A percentile compares a stretch with the other conserved stretches of the same genome.
These are phyloP conservation scores for Formica exsecta DNA, from an alignment of 1,140 invertebrate species.

Conservation along the genomic window DNA sequence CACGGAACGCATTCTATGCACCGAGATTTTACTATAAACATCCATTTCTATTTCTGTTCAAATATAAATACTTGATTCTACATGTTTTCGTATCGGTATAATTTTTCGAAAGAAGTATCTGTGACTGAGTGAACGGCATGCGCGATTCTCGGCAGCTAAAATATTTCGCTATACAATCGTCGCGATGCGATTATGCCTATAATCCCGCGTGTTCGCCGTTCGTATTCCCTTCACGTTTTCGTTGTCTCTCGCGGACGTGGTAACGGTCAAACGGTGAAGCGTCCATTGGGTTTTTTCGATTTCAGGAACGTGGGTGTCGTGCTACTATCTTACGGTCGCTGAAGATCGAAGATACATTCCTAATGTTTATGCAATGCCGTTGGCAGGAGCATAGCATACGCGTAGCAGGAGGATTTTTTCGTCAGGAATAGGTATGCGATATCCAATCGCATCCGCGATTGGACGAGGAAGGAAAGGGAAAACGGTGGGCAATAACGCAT, in stretches of 20 bases:
- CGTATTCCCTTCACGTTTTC: conserved; percentile 48
- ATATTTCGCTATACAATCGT: background rate
- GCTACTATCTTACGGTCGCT: conserved; percentile 71
- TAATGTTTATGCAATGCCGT: conserved; percentile 81
- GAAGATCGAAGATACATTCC: conserved; percentile 78
- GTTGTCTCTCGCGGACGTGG: conserved; percentile 38
- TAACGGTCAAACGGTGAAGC: conserved; percentile 66
- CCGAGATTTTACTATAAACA: background rate
- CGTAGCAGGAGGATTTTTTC: conserved; percentile 72
- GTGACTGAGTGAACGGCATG: background rate
- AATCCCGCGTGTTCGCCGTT: conserved; percentile 42
- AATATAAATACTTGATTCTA: background rate
- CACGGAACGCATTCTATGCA: background rate
- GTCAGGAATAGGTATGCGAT: conserved; percentile 76
- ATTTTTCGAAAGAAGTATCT: background rate
- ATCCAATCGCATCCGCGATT: conserved; percentile 61
- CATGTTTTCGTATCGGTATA: background rate
- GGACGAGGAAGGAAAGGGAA: conserved; percentile 46
- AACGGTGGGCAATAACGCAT: conserved; percentile 79
- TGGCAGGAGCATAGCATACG: conserved; percentile 62
- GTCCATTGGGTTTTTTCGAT: conserved; percentile 76
- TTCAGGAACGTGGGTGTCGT: conserved; percentile 78
- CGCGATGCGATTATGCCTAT: conserved; percentile 61
- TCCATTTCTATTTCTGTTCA: background rate
- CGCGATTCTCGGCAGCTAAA: background rate